phyloP scores from a whole-genome alignment of 2,113 vertebrate species.

The Sinocyclocheilus anshuiensis region DNA sequence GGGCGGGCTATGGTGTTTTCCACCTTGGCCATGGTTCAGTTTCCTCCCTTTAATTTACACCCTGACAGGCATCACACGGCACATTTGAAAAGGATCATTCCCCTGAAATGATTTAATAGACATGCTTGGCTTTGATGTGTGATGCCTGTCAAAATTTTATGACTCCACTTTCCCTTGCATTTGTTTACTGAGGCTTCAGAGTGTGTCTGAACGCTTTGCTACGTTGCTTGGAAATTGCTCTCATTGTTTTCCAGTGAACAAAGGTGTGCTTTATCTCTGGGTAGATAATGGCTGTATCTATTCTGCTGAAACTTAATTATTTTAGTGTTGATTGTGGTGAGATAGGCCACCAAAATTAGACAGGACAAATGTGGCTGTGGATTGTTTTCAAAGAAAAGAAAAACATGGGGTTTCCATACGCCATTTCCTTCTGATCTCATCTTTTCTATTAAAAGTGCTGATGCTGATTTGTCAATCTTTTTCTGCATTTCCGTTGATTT shows the following conservation, averaged over 20 bases:
- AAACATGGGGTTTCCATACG: neutral
- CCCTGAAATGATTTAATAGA: constrained; percentile 56
- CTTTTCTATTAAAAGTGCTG: neutral
- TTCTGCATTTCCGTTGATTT: neutral
- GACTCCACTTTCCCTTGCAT: constrained; percentile 21
- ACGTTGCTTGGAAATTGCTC: constrained; percentile 22
- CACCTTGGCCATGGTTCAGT: constrained; percentile 33
- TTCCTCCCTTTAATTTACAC: constrained; percentile 54
- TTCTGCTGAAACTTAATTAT: neutral
- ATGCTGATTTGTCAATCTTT: neutral
- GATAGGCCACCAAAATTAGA: neutral
- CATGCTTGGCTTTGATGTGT: constrained; percentile 56
- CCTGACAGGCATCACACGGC: constrained; percentile 38
- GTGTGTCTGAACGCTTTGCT: constrained; percentile 49
- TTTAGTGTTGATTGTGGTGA: neutral
- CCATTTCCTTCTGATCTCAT: neutral
- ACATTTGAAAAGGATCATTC: constrained; percentile 55
- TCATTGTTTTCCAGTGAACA: constrained; percentile 50
- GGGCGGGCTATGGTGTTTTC: constrained; percentile 29
- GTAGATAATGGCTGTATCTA: neutral
- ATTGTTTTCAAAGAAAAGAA: neutral
- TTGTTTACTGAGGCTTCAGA: constrained; percentile 51
- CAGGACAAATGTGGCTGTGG: neutral
- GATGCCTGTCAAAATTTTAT: constrained; percentile 46
- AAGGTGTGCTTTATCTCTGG: constrained; percentile 46